Conservation (phyloP, 2,113 vertebrate species). For the Poeciliopsis retropinna region DNA sequence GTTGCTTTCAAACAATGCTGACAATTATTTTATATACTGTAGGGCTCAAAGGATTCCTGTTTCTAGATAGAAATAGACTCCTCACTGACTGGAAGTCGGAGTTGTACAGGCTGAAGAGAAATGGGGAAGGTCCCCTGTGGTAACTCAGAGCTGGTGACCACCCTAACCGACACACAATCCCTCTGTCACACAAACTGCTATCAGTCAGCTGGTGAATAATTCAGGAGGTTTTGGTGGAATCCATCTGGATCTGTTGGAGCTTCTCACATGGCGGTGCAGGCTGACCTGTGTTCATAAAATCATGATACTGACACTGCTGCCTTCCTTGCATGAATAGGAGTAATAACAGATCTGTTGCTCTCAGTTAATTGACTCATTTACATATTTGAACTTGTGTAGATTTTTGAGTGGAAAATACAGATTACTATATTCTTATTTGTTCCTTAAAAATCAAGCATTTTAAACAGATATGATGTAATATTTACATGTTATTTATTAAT, state of each 20-base stretch:
- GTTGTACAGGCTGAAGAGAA: neutral
- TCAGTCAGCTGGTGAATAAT: neutral
- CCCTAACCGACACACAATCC: neutral
- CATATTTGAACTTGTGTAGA: too few species aligned
- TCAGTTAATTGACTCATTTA: too few species aligned
- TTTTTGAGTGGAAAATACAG: too few species aligned
- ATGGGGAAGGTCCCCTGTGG: neutral
- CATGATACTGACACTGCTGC: neutral
- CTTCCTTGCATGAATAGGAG: neutral
- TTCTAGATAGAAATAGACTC: neutral
- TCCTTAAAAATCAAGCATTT: too few species aligned
- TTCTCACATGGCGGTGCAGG: neutral
- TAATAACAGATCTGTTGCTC: neutral
- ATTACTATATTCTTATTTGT: too few species aligned
- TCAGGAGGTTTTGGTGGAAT: neutral
- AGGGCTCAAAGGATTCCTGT: neutral
- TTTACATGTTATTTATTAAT: too few species aligned
- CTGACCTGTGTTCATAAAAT: neutral
- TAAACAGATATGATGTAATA: too few species aligned
- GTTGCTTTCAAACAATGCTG: too few species aligned
- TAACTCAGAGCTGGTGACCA: neutral
- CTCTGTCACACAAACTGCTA: conserved; percentile 2
- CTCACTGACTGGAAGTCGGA: neutral
- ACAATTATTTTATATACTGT: neutral
- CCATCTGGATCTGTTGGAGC: neutral